A percentile compares a stretch with the other conserved stretches of the same genome.
Evolutionary conservation across 2,113 vertebrate species (phyloP).

Genomic region (Apodemus speciosus): DNA sequence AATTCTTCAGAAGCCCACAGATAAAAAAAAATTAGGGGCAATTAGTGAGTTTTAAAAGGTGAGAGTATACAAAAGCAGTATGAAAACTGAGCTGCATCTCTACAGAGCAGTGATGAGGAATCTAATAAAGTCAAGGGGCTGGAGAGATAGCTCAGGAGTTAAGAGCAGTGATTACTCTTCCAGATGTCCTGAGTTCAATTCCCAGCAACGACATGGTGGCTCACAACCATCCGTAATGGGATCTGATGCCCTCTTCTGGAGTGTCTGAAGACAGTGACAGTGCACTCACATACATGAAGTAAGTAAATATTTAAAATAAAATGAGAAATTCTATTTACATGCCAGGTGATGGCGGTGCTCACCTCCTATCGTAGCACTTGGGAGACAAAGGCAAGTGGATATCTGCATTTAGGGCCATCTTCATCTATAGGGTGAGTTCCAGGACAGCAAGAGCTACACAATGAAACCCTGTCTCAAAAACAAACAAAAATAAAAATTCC

Average conservation of each 20-base stretch:
- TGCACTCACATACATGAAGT: neutral
- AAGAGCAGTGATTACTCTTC: neutral
- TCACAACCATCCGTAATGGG: neutral
- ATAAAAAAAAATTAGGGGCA: neutral
- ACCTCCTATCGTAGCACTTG: neutral
- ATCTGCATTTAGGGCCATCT: neutral
- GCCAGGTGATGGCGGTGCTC: neutral
- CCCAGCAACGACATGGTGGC: neutral
- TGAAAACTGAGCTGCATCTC: conserved; percentile 20
- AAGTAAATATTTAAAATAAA: neutral
- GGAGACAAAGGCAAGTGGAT: neutral
- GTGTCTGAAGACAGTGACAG: too few species aligned
- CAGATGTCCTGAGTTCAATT: neutral
- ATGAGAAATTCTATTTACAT: neutral
- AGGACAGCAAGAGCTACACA: neutral
- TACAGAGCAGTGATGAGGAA: conserved; percentile 10
- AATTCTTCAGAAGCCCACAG: conserved; percentile 1
- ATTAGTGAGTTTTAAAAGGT: conserved; percentile 29
- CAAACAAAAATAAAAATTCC: neutral
- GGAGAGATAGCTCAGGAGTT: neutral
- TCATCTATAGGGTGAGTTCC: neutral
- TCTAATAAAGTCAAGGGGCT: conserved; percentile 29
- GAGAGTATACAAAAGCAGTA: neutral
- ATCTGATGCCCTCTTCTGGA: neutral
- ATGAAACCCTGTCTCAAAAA: neutral